Conservation (phyloP, 2,888 invertebrate genomes). For the Petrophora chlorosata region DNA sequence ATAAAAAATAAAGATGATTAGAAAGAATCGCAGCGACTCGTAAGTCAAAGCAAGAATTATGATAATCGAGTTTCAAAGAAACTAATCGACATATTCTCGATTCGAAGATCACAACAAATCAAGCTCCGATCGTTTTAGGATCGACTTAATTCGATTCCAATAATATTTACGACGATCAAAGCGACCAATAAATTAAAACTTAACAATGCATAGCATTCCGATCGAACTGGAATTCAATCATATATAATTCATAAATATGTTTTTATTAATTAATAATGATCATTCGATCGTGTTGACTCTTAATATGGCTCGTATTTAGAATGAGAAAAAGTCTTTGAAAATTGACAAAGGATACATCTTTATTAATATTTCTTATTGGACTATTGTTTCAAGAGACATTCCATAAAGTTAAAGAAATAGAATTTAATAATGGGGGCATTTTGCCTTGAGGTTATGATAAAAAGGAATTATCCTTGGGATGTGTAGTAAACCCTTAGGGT, state of each 20-base stretch:
- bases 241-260: slow-evolving; percentile 74
- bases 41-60: slow-evolving; percentile 1
- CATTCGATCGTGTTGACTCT: slow-evolving; percentile 16
- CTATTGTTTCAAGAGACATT: slow-evolving; percentile 61
- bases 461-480: slow-evolving; percentile 60
- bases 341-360: slow-evolving; percentile 53
- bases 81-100: slow-evolving; percentile 18
- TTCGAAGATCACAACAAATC: slow-evolving; percentile 11
- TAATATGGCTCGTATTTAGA: slow-evolving; percentile 49
- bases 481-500: slow-evolving; percentile 52
- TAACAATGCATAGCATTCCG: slow-evolving; percentile 60
- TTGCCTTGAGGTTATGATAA: slow-evolving; percentile 60
- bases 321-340: slow-evolving; percentile 46
- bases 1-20: too few relatives aligned
- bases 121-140: slow-evolving; percentile 18
- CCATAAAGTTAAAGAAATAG: slow-evolving; percentile 53
- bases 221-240: slow-evolving; percentile 44
- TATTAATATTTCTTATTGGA: slow-evolving; percentile 68
- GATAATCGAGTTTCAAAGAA: slow-evolving; percentile 20
- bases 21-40: too few relatives aligned
- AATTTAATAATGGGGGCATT: slow-evolving; percentile 76
- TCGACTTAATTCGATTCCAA: slow-evolving; percentile 31
- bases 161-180: slow-evolving; percentile 56
- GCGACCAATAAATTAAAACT: slow-evolving; percentile 62
- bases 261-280: slow-evolving; percentile 75